Evolutionary conservation across 30 jellyfish, hydroid and myxozoan species (phyloP), one percentile per base, ranked within the genome.

Genomic region (Chironex yamaguchii): DNA sequence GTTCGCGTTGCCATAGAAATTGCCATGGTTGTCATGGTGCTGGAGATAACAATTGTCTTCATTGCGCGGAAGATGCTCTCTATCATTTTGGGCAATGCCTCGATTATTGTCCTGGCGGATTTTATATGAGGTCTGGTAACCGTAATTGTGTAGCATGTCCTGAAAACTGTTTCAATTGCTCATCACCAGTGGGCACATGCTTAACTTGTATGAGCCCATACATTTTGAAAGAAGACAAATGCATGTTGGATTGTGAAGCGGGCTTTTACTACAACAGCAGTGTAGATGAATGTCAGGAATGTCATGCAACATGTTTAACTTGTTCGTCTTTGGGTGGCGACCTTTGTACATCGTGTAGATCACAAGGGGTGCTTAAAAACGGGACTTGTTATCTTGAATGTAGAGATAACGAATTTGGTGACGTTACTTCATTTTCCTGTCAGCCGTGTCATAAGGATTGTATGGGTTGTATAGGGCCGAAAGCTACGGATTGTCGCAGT

Each of bases 391-490:
- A 49, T 33, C 71, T 86, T 77, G 36, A 34, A 25, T 86, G 96
- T 68, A 51, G 76, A 22, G 96, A 75, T 4, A 86, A 90, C 9
- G 31, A 0, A 32, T 86, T 71, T 71, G 82, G 87, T 6, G 88
- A 86, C 34, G 81, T 22, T n/a, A 17, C 28, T 0, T 33, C 30
- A 26, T 80, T 82, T 26, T 31, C 13, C 17, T 86, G 96, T 64
- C 72, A 71, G 74, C 86, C 85, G 28, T 94, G 99, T 49, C 91
- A 83, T 68, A 48, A 67, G 0, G 52, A 62, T 1, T 88, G 99
- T 73, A 64, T 31, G 71, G 77, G 77, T 2, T 94, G 99, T 77
- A 48, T 84, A 0, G 97, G 99, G 6, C 71, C 94, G 3, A 63
- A 58, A 1, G 42, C 62, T 14, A 73, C 65, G 36, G 90, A 84